Conservation (phyloP, 2,888 invertebrate genomes). For the Caenorhabditis uteleia region DNA sequence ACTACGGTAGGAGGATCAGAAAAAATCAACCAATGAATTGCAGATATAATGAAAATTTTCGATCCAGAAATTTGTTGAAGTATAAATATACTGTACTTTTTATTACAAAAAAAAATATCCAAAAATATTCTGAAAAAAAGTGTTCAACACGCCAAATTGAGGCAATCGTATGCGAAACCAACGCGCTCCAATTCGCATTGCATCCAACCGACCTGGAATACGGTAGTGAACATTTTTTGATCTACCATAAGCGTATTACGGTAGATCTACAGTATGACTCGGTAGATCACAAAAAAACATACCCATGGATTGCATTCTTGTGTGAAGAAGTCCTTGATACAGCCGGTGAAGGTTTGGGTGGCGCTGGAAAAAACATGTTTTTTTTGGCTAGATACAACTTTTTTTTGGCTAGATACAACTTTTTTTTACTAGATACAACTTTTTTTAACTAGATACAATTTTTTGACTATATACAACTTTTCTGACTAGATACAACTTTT, state of each 20-base stretch:
- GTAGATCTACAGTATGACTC: neutral
- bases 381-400: too few relatives aligned
- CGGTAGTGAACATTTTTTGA: neutral
- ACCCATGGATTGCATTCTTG: constrained; percentile 29
- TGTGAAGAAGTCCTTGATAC: constrained; percentile 41
- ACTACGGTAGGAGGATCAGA: too few relatives aligned
- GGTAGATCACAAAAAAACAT: neutral
- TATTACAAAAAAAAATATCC: too few relatives aligned
- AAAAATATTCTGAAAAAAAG: constrained; percentile 1
- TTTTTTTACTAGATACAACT: neutral
- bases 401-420: too few relatives aligned
- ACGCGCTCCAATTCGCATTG: constrained; percentile 49
- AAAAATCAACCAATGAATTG: too few relatives aligned
- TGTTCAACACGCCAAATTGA: constrained; percentile 30
- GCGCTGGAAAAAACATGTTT: constrained; percentile 7
- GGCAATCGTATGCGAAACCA: constrained; percentile 50
- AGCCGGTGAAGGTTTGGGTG: constrained; percentile 29
- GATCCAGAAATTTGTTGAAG: too few relatives aligned
- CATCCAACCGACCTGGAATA: constrained; percentile 46
- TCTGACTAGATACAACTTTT: too few relatives aligned
- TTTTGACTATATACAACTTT: too few relatives aligned
- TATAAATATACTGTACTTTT: too few relatives aligned
- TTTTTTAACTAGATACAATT: too few relatives aligned
- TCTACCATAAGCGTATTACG: too few relatives aligned
- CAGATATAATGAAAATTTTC: too few relatives aligned